Percentiles rank a stretch among this genome's conserved stretches.
phyloP scores from a whole-genome alignment of 2,888 invertebrate species.

The Meliscaeva auricollis region DNA sequence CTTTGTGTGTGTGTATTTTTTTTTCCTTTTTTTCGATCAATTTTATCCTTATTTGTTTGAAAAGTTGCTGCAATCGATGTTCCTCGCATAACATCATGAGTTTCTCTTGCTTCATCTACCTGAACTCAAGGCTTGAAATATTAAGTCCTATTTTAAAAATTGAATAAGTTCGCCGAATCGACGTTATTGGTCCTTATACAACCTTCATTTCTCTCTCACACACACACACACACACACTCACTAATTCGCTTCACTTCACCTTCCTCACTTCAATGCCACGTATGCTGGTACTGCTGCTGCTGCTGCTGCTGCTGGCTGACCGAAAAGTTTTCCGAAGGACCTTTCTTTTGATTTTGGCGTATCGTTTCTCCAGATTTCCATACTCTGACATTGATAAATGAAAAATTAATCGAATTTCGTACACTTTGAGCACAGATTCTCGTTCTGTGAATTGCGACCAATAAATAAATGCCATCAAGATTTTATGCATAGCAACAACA shows the following conservation, averaged over 20 bases:
- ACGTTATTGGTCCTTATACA: background rate
- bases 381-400: conserved; percentile 82
- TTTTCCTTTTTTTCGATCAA: conserved; percentile 16
- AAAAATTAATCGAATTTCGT: conserved; percentile 82
- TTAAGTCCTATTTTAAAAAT: conserved; percentile 71
- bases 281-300: background rate
- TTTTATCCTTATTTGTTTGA: conserved; percentile 38
- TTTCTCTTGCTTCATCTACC: background rate
- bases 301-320: background rate
- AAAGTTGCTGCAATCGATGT: conserved; percentile 48
- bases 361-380: conserved; percentile 80
- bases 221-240: background rate
- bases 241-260: background rate
- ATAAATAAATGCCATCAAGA: conserved; percentile 71
- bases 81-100: background rate
- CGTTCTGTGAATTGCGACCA: conserved; percentile 61
- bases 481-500: conserved; percentile 59
- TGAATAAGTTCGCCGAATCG: conserved; percentile 54
- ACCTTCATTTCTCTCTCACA: too few species aligned
- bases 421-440: conserved; percentile 59
- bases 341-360: conserved; percentile 48
- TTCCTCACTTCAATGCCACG: background rate
- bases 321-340: conserved; percentile 15
- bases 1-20: background rate
- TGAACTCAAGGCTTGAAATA: conserved; percentile 57